A percentile compares a stretch with the other conserved stretches of the same genome.
Evolutionary conservation across 64 coral and sea anemone species (phyloP).

Genomic region (Stichodactyla helianthus): DNA sequence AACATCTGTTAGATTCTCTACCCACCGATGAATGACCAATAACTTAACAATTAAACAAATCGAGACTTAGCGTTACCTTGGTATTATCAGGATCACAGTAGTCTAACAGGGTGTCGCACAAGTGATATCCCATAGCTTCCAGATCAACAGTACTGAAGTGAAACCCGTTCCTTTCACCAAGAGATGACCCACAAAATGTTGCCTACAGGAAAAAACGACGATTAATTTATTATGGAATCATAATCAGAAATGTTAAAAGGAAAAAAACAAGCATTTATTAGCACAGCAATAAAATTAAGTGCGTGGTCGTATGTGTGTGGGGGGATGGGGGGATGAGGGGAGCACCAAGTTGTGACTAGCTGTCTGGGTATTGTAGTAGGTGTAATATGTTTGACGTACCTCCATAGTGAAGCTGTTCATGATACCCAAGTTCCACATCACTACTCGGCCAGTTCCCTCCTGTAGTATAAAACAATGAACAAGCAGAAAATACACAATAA

Average conservation of each 20-base stretch:
- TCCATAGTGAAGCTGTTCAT: constrained; percentile 88
- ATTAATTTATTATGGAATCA: background rate
- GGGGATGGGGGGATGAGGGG: no score
- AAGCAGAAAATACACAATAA: no score
- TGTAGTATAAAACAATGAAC: background rate
- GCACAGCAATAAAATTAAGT: no score
- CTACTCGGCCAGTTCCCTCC: constrained; percentile 87
- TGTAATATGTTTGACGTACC: constrained; percentile 21
- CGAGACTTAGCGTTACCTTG: constrained; percentile 41
- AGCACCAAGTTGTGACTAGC: no score
- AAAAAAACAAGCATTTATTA: no score
- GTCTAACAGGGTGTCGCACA: constrained; percentile 86
- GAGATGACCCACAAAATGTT: constrained; percentile 79
- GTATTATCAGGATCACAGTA: constrained; percentile 83
- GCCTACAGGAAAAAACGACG: constrained; percentile 44
- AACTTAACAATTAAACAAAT: no score
- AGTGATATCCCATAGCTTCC: constrained; percentile 86
- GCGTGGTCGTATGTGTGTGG: no score
- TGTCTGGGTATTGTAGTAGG: no score
- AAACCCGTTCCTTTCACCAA: constrained; percentile 57
- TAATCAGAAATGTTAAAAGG: no score
- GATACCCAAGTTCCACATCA: constrained; percentile 93
- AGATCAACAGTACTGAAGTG: constrained; percentile 79
- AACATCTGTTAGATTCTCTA: no score
- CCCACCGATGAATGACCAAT: no score